Base-by-base conservation (phyloP, 2,113 vertebrate genomes). In the Petromus typicus region DNA sequence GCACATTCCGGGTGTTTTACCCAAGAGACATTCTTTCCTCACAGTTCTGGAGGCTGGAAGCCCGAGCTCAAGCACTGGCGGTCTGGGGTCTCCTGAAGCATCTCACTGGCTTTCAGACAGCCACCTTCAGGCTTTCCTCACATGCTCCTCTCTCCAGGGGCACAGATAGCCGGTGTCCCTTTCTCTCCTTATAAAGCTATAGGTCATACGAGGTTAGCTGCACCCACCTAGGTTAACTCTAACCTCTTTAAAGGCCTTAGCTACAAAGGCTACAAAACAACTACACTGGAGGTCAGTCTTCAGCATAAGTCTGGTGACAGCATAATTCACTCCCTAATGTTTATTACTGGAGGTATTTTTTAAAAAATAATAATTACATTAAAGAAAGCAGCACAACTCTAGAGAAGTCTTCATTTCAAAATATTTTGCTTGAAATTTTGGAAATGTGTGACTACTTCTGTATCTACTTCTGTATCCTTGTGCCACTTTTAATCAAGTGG, bases 381-480 rank as follows among this genome's bases (percentile, higher is more conserved):
- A 73, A 86, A 66, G 67, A 73, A 86, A 66, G 67, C 57, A 81
- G 23, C 4, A 90, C 34, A 71, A 71, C 10, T 48, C 54, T 89
- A 93, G 25, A 78, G 54, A 93, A 81, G 64, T 54, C n/a, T 86
- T 93, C 43, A 90, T n/a, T 81, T 9, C 48, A 51, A 51, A 0
- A 3, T 20, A 73, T 40, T 66, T 67, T 67, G 34, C 59, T 93
- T 91, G 71, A 90, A 94, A 85, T 63, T 85, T 88, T 45, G 54
- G 3, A 37, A 84, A 90, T 11, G 69, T 17, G 14, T 37, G 23
- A 66, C n/a, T n/a, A n/a, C 71, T 97, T 94, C 45, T 69, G 0
- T 59, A 81, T 17, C 1, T n/a, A n/a, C 71, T 97, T 94, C 45
- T 69, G 0, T 59, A 81, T 17, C 1, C 4, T 27, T 79, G 11